Evolutionary conservation across 2,797 vertebrate species (phyloP).

Genomic region (Spinus pinus): DNA sequence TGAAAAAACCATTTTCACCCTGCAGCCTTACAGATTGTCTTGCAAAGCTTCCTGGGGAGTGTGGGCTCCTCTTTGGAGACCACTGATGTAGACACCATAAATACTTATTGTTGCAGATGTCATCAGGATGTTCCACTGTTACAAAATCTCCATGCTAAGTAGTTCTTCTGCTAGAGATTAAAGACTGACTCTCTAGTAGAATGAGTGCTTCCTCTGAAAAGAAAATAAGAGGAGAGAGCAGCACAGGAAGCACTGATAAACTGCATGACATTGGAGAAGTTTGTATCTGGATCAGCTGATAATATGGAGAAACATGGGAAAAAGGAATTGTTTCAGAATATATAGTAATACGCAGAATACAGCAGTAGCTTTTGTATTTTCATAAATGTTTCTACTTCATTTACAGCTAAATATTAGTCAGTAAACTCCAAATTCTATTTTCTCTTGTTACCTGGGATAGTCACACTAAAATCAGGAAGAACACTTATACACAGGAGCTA

Average conservation of each 20-base stretch:
- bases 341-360: neutral
- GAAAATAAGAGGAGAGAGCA: neutral
- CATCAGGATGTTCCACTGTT: neutral
- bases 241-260: neutral
- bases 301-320: fast-evolving
- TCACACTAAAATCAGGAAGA: neutral
- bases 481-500: fast-evolving
- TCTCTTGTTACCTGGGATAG: neutral
- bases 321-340: neutral
- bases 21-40: neutral
- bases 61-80: neutral
- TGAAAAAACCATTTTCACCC: neutral
- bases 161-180: neutral
- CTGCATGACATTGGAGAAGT: neutral
- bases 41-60: fast-evolving
- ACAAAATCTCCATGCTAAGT: neutral
- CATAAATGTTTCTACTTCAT: neutral
- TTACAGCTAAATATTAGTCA: neutral
- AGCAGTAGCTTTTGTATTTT: neutral
- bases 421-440: neutral
- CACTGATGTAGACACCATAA: neutral
- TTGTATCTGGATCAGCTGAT: neutral
- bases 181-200: neutral
- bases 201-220: neutral
- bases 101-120: neutral